Percentiles rank a stretch among this genome's conserved stretches.
phyloP scores from a whole-genome alignment of 2,888 invertebrate genomes.

The Andrena bucephala region DNA sequence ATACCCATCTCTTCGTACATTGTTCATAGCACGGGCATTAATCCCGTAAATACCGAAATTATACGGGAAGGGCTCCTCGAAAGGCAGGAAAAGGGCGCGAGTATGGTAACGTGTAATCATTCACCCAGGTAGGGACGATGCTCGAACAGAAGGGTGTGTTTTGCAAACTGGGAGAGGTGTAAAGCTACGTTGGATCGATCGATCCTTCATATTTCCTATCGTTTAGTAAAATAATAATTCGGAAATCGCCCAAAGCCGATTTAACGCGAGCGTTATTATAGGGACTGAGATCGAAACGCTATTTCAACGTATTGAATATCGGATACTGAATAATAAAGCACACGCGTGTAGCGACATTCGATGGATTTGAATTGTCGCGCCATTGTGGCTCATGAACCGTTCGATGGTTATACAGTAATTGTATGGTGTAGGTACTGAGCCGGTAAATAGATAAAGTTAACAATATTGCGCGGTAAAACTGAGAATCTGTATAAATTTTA shows the following conservation, averaged over 20 bases:
- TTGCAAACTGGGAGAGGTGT: background rate
- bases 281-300: background rate
- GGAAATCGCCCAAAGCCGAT: background rate
- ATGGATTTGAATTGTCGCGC: no score
- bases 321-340: no score
- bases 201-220: background rate
- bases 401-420: no score
- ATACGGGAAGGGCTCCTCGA: conserved; percentile 61
- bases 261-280: background rate
- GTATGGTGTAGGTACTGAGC: no score
- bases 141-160: background rate
- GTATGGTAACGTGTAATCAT: conserved; percentile 32
- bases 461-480: no score
- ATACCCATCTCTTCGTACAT: conserved; percentile 77
- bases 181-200: background rate
- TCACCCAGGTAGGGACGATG: conserved; percentile 18
- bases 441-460: no score
- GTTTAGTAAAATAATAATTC: background rate
- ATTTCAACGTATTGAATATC: background rate
- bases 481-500: no score
- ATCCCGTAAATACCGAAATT: conserved; percentile 84
- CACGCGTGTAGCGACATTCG: no score
- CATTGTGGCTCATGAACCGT: no score
- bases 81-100: conserved; percentile 39
- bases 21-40: conserved; percentile 77